Evolutionary conservation across 1,140 invertebrate genomes (phyloP), one percentile per base, ranked within the genome.

Genomic region (Maconellicoccus hirsutus): DNA sequence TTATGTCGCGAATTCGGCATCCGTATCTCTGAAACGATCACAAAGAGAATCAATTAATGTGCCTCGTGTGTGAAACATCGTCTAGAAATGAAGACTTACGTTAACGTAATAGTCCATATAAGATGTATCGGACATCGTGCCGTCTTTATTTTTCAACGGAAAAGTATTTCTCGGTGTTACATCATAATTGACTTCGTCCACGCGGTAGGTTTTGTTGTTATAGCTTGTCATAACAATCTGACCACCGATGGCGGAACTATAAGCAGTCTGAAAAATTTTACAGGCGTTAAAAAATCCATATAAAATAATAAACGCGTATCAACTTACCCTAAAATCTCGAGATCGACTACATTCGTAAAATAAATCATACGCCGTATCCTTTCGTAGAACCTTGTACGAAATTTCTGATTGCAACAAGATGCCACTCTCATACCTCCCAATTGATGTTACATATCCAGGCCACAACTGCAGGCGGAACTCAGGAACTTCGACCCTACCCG

Each of bases 131-230:
- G 82, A 6, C 3, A 16, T 26, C 3, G 2, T 76, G 0, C 84
- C 83, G 74, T 83, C 84, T 83, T 74, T 83, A 73, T 26, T 81
- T 19, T 66, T 82, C 22, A 82, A 82, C 42, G 83, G 77, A 78
- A 98, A 96, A 0, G 83, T 87, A 0, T 82, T 82, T 6, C 70
- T 76, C 0, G 93, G 93, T 29, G 77, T 87, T 72, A 84, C 80
- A 4, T 83, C 79, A 79, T 89, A 95, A 70, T 87, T 84, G 59
- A 98, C 87, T 75, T 95, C 92, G 78, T 94, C 88, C 19, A 98
- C 81, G 22, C 83, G 79, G 73, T 91, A 92, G 0, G 87, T 90
- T 75, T 84, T 84, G 71, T 91, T 89, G 74, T 90, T 91, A 76
- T 91, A 91, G 70, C 88, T 83, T 0, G 95, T 98, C 19, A 98